Conservation (phyloP, 2,797 vertebrate genomes). For the Malacoraja senta region DNA sequence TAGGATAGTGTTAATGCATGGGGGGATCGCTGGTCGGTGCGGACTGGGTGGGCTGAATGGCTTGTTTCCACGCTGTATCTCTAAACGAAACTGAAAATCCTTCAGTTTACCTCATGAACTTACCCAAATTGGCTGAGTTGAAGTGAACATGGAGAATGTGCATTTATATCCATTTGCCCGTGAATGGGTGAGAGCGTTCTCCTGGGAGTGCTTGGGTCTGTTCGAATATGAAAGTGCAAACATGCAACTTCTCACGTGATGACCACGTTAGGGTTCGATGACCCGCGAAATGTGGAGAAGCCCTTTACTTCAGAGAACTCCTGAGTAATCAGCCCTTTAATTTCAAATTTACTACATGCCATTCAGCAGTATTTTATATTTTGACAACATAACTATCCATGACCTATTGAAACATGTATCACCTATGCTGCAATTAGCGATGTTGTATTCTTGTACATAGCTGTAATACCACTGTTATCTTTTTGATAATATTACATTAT, state of each 20-base stretch:
- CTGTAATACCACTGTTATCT: neutral
- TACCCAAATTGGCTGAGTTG: neutral
- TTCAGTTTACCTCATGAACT: neutral
- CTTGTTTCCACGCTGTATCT: no score
- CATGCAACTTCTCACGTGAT: constrained; percentile 22
- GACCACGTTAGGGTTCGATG: constrained; percentile 26
- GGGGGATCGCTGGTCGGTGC: no score
- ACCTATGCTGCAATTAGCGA: neutral
- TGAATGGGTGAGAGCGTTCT: neutral
- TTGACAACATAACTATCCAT: constrained; percentile 22
- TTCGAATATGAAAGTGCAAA: constrained; percentile 27
- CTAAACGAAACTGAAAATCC: neutral
- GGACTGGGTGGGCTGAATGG: no score
- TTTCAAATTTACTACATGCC: constrained; percentile 21
- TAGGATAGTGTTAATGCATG: no score
- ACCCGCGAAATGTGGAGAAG: constrained; percentile 21
- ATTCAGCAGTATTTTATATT: constrained; percentile 29
- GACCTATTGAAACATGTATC: constrained; percentile 15
- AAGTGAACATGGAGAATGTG: constrained; percentile 23
- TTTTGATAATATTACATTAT: neutral
- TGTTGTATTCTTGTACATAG: neutral
- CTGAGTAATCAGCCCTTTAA: constrained; percentile 30
- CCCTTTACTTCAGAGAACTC: constrained; percentile 26
- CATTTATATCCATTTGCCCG: constrained; percentile 8
- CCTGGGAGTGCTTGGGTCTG: neutral